Base-by-base conservation (phyloP, 2,113 vertebrate species). In the Arenaria interpres region DNA sequence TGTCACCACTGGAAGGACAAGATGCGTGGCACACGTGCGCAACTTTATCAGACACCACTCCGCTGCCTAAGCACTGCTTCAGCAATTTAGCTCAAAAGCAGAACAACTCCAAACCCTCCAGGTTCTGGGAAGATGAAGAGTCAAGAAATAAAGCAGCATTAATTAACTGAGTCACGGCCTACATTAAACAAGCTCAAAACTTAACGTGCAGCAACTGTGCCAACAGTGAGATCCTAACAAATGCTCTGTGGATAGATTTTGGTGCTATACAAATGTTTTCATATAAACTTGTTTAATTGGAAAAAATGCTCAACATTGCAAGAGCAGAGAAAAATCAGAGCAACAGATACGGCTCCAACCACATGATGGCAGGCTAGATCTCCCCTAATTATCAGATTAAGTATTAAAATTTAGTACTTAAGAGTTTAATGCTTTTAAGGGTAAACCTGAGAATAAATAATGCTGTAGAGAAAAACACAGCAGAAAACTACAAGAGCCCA, bases 401-500 rank as follows among this genome's bases (percentile, higher is more conserved):
- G 2, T 67, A 66, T 66, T 80, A 66, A 79, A 69, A 95, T 75
- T 75, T 37, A 79, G n/a, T 87, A 88, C 9, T n/a, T 80, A 87
- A 54, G 48, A 33, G 80, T 78, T 81, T 77, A 68, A 76, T 78
- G 72, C 53, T 95, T 96, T 62, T 79, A 89, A 74, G 62, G 20
- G 32, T 92, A 91, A 96, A 95, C 35, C 45, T 96, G 41, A 84
- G 72, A 73, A 80, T 68, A 93, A 93, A 18, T 51, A 89, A 82
- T 2, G 8, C 53, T 73, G 59, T 27, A 93, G 4, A 84, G 96
- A 96, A 96, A 97, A 95, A 93, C 92, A 88, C 88, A 98, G 94
- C 95, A 98, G 97, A 98, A 98, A 97, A 98, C 95, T 98, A 97
- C 97, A 95, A 85, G 96, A 98, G 96, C 88, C 96, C 97, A 96